A percentile compares a stretch with the other conserved stretches of the same genome.
These are phyloP conservation scores for Rhyacophila evoluta DNA, from an alignment of 2,888 invertebrate genomes.

Conservation along the genomic window DNA sequence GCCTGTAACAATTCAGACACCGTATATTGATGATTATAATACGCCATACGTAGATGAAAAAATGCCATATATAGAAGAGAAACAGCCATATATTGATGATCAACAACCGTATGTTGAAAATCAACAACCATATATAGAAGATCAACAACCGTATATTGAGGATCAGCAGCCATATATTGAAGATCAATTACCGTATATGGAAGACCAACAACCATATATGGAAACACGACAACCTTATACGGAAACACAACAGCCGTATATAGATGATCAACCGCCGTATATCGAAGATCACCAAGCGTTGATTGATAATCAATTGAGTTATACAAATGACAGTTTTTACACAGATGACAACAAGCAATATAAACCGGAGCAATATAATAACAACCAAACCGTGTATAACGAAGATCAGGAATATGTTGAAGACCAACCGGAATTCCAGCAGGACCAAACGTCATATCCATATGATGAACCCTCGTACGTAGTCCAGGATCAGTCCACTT, in stretches of 20 bases:
- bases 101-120: neutral
- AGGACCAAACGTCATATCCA: conserved; percentile 54
- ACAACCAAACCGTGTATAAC: conserved; percentile 49
- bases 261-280: conserved; percentile 58
- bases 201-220: conserved; percentile 56
- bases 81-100: neutral
- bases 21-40: neutral
- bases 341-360: conserved; percentile 63
- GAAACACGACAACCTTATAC: conserved; percentile 52
- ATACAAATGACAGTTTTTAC: conserved; percentile 53
- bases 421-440: conserved; percentile 56
- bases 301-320: conserved; percentile 11
- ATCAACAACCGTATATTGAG: conserved; percentile 59
- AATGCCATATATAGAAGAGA: neutral
- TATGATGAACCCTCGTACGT: conserved; percentile 26
- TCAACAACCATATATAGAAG: conserved; percentile 54
- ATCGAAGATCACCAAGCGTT: conserved; percentile 55
- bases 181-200: conserved; percentile 55
- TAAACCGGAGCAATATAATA: conserved; percentile 58
- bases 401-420: conserved; percentile 57
- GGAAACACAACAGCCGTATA: conserved; percentile 57
- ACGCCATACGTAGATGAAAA: neutral
- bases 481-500: conserved; percentile 47
- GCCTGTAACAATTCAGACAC: neutral
- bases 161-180: conserved; percentile 57